These are phyloP conservation scores for Kuschelorhynchus macadamiae DNA, from an alignment of 2,888 invertebrate genomes.

Conservation along the genomic window DNA sequence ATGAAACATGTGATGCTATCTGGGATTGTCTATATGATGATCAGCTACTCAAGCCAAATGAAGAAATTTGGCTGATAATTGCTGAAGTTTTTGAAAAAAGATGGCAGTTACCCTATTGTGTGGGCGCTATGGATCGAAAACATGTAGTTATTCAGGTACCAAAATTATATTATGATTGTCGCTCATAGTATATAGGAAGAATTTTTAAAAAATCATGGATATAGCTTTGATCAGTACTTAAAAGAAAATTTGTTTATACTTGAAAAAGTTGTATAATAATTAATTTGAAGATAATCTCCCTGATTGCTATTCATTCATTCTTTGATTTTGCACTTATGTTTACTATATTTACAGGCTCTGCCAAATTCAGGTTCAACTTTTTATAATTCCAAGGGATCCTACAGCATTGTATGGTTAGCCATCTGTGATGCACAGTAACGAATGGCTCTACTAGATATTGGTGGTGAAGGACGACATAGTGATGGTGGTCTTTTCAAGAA, in stretches of 20 bases:
- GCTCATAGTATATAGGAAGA: not conserved
- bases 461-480: constrained; percentile 28
- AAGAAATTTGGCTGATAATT: not conserved
- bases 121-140: constrained; percentile 19
- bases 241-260: too few species aligned
- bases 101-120: constrained; percentile 13
- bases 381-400: constrained; percentile 23
- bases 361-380: constrained; percentile 28
- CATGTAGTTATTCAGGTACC: constrained; percentile 14
- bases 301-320: too few species aligned
- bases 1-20: constrained; percentile 10
- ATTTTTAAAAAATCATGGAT: not conserved
- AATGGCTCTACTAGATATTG: constrained; percentile 31
- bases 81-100: constrained; percentile 1
- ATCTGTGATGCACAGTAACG: constrained; percentile 19
- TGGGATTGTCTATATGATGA: not conserved
- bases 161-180: not conserved
- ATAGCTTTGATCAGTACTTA: not conserved
- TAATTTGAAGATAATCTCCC: too few species aligned
- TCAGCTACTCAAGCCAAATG: not conserved
- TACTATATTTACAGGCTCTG: constrained; percentile 17
- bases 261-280: too few species aligned
- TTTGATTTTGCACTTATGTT: not conserved
- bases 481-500: constrained; percentile 33
- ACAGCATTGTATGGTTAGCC: constrained; percentile 23